phyloP scores from a whole-genome alignment of 2,113 vertebrate genomes.

The Sisor rabdophorus region DNA sequence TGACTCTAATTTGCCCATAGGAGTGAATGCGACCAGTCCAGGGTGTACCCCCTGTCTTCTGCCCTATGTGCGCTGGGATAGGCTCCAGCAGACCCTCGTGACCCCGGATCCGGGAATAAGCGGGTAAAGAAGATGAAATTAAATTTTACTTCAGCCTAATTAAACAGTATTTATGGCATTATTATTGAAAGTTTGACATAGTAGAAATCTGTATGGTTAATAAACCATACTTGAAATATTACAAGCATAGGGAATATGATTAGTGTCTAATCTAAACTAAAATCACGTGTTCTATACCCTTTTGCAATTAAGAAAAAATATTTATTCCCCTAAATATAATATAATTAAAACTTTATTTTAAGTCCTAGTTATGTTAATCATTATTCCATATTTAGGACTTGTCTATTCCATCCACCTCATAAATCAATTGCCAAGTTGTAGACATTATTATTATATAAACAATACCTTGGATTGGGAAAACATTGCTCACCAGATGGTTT shows the following conservation, averaged over 20 bases:
- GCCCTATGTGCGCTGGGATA: no score
- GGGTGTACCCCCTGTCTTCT: no score
- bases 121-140: no score
- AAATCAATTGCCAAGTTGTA: slow-evolving; percentile 52
- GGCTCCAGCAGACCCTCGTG: no score
- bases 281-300: background rate
- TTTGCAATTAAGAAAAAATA: background rate
- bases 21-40: no score
- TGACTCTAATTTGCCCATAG: no score
- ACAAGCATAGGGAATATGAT: slow-evolving; percentile 1
- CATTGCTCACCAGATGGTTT: background rate
- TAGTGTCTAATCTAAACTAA: slow-evolving; percentile 1
- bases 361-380: slow-evolving; percentile 47
- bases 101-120: no score
- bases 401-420: slow-evolving; percentile 48
- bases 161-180: slow-evolving; percentile 42
- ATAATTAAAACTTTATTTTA: background rate
- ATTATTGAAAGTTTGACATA: slow-evolving; percentile 6
- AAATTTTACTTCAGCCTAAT: slow-evolving; percentile 26
- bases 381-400: slow-evolving; percentile 41
- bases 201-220: background rate
- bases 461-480: background rate
- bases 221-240: slow-evolving; percentile 4
- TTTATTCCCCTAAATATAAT: slow-evolving; percentile 11
- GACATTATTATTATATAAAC: slow-evolving; percentile 32